Evolutionary conservation across 2,888 invertebrate genomes (phyloP), one percentile per base, ranked within the genome.

Genomic region (Lissocephala sabroskyi): DNA sequence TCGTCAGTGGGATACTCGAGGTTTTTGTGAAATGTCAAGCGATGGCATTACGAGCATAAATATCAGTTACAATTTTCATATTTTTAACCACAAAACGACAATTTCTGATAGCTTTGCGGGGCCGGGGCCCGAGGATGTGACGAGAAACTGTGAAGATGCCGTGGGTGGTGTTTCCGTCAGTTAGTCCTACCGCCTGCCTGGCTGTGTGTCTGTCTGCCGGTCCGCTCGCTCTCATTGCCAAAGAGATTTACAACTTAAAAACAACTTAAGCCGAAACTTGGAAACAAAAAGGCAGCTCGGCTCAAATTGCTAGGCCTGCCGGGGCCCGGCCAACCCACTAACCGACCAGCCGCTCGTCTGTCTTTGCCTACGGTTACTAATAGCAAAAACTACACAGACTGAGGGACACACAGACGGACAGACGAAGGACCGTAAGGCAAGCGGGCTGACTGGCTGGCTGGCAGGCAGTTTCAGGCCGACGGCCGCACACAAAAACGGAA

Each of bases 171-270:
- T n/a, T n/a, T n/a, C n/a, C n/a, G n/a, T n/a, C n/a, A n/a, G n/a
- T n/a, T n/a, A n/a, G n/a, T n/a, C n/a, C n/a, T n/a, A n/a, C n/a
- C n/a, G n/a, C n/a, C n/a, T n/a, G n/a, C n/a, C n/a, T n/a, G n/a
- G n/a, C n/a, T n/a, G n/a, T n/a, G n/a, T n/a, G n/a, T n/a, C n/a
- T n/a, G n/a, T n/a, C n/a, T n/a, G n/a, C n/a, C n/a, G n/a, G n/a
- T n/a, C n/a, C n/a, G n/a, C n/a, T n/a, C n/a, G n/a, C n/a, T 7
- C 7, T 23, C 23, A 23, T 23, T 23, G 23, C 4, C 7, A 55
- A 56, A 59, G 63, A 74, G 78, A 77, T 71, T 73, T 73, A 73
- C 67, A 73, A 71, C 75, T 73, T 74, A 75, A 74, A 74, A 73
- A 73, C 78, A 73, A 73, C 78, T 73, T 73, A 70, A 77, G 66